Evolutionary conservation across 2,113 vertebrate species (phyloP).

Genomic region (Ia io): DNA sequence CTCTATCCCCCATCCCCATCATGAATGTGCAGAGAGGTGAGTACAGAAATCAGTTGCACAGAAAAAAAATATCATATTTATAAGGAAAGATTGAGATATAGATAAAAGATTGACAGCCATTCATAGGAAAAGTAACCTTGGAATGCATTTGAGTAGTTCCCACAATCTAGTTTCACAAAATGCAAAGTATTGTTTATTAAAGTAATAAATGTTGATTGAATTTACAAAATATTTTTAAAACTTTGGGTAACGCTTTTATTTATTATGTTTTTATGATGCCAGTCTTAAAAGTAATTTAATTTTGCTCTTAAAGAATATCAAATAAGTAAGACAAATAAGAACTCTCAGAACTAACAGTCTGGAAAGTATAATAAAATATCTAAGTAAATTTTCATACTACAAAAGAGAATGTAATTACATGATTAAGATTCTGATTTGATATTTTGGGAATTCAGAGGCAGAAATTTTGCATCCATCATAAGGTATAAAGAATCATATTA

Average conservation of each 20-base stretch:
- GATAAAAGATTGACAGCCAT: not conserved
- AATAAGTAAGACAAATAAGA: constrained; percentile 3
- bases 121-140: not conserved
- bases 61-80: not conserved
- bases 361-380: not conserved
- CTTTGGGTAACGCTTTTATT: not conserved
- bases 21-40: not conserved
- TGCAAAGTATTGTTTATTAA: not conserved
- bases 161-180: not conserved
- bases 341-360: not conserved
- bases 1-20: accelerated
- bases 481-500: not conserved
- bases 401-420: not conserved
- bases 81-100: not conserved
- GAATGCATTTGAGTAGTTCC: not conserved
- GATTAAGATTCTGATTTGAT: constrained; percentile 12
- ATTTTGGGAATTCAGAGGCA: constrained; percentile 2
- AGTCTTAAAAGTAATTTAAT: constrained; percentile 26
- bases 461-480: not conserved
- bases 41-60: not conserved
- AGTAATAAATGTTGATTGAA: not conserved
- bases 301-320: not conserved
- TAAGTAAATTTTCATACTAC: not conserved
- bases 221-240: not conserved
- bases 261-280: not conserved